Evolutionary conservation across 2,113 vertebrate species (phyloP), one percentile per base, ranked within the genome.

Genomic region (Ailuropoda melanoleuca): DNA sequence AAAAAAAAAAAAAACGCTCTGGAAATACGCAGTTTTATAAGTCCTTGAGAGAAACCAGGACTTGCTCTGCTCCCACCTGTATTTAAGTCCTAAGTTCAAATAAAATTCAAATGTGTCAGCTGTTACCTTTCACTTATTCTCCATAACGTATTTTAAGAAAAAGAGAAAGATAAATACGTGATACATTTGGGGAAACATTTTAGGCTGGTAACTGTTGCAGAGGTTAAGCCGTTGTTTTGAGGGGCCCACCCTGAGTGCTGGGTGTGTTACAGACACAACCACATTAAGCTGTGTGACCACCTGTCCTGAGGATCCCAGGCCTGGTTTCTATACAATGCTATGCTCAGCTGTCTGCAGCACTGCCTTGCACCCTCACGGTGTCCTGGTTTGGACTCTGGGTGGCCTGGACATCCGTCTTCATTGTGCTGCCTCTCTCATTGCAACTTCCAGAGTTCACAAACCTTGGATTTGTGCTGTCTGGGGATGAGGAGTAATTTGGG

Each of bases 271-370:
- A 34, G 6, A 29, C 31, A 39, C 68, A 39, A 75, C 11, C 53
- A 34, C 21, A 18, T 64, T 37, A 72, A 15, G 17, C 19, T 21
- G 4, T 3, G 3, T 26, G 6, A 39, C 26, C 56, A 1, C 4
- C 1, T 2, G n/a, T 90, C 58, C 21, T 31, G 1, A 39, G 15
- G n/a, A 60, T 48, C 46, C n/a, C 39, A 0, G 29, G 19, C 83
- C 46, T 24, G 3, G 1, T 46, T 60, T 24, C 18, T 53, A 8
- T 9, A 62, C 70, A 23, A 1, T n/a, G 37, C 81, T 39, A 15
- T 8, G 24, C 6, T 1, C 5, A 5, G 3, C 7, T 31, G 13
- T 29, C 55, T 23, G 1, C 24, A 2, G 8, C 13, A 24, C 19
- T 48, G 46, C 29, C 60, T 26, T 39, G n/a, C 29, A 15, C 34